Percentiles rank a stretch among this genome's conserved stretches.
Evolutionary conservation across 2,888 invertebrate genomes (phyloP).

Genomic region (Tortrix viridana): DNA sequence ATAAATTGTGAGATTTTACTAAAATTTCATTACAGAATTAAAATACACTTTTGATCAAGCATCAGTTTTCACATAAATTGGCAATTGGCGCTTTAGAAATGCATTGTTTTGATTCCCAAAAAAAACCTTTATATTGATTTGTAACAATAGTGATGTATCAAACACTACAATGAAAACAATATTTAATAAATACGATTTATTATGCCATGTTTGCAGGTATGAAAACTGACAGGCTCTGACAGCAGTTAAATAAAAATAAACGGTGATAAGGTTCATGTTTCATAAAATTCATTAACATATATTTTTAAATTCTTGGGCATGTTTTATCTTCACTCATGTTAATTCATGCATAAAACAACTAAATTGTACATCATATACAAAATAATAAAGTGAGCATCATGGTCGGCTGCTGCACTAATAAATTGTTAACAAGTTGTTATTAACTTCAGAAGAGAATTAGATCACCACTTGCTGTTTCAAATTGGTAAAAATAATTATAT

Average conservation of each 20-base stretch:
- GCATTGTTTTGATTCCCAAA: too few species aligned
- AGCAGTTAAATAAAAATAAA: conserved; percentile 8
- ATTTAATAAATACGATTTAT: conserved; percentile 10
- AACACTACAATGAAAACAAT: conserved; percentile 1
- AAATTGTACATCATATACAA: conserved; percentile 15
- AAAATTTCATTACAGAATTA: too few species aligned
- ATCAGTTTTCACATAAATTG: too few species aligned
- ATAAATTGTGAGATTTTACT: too few species aligned
- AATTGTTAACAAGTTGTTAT: conserved; percentile 4
- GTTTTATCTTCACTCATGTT: background rate
- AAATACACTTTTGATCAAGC: too few species aligned
- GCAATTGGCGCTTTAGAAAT: too few species aligned
- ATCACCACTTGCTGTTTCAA: conserved; percentile 18
- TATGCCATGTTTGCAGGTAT: background rate
- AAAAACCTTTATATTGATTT: background rate
- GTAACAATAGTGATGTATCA: background rate
- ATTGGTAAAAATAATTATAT: conserved; percentile 52
- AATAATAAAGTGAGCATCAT: conserved; percentile 15
- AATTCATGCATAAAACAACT: conserved; percentile 1
- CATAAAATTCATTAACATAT: conserved; percentile 17
- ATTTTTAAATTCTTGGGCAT: background rate
- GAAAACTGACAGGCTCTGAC: conserved; percentile 9
- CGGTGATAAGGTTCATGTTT: conserved; percentile 1
- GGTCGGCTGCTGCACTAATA: conserved; percentile 10
- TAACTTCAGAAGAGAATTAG: conserved; percentile 1